Evolutionary conservation across 92 coral and sea anemone species (phyloP).

Genomic region (Zoanthus solanderi): DNA sequence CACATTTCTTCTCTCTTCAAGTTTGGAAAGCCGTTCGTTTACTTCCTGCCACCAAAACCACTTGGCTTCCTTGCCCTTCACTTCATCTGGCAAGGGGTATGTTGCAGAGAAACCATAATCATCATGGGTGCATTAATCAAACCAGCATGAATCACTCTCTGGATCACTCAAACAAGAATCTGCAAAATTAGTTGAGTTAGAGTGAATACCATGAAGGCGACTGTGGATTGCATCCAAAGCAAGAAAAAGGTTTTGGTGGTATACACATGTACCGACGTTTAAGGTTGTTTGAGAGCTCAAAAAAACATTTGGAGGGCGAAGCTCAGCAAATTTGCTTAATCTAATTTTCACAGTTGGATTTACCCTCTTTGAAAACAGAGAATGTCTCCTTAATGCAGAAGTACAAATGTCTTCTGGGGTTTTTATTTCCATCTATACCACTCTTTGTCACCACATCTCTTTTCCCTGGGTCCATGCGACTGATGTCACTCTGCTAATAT

Average conservation of each 20-base stretch:
- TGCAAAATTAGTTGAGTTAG: neutral
- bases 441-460: slow-evolving; percentile 53
- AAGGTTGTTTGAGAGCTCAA: slow-evolving; percentile 36
- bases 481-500: slow-evolving; percentile 45
- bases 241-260: slow-evolving; percentile 56
- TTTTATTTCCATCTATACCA: slow-evolving; percentile 42
- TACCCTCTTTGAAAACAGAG: slow-evolving; percentile 30
- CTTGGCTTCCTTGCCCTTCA: slow-evolving; percentile 29
- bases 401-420: slow-evolving; percentile 50
- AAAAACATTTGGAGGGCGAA: slow-evolving; percentile 53
- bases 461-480: slow-evolving; percentile 64
- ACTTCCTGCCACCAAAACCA: too few species aligned
- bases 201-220: slow-evolving; percentile 32
- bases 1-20: slow-evolving; percentile 44
- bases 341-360: slow-evolving; percentile 28
- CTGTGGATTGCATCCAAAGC: slow-evolving; percentile 60
- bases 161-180: slow-evolving; percentile 52
- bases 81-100: slow-evolving; percentile 49
- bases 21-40: slow-evolving; percentile 30
- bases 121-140: slow-evolving; percentile 48
- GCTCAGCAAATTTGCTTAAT: slow-evolving; percentile 21
- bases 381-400: slow-evolving; percentile 54
- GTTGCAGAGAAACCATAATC: slow-evolving; percentile 46
- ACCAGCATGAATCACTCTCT: slow-evolving; percentile 58
- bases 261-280: slow-evolving; percentile 31